Base-by-base conservation (phyloP, 2,888 invertebrate genomes). In the Darwinula stevensoni region DNA sequence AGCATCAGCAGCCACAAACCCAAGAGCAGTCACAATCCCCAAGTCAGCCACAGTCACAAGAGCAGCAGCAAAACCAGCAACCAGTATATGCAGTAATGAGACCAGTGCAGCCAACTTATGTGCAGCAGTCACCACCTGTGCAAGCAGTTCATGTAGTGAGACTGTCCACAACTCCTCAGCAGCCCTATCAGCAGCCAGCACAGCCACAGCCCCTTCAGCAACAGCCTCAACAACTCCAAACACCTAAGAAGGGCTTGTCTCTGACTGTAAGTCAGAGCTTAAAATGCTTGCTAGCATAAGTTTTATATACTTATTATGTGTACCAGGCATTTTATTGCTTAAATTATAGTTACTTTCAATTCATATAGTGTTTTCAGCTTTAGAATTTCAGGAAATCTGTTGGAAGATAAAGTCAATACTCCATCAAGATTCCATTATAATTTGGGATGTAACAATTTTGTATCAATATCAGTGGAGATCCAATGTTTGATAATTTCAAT, bases 211-310 rank as follows among this genome's bases (percentile, higher is more conserved):
- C 22, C 9, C 22, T n/a, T 22, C 9, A 6, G 6, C 22, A 22
- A n/a, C 22, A 22, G n/a, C 6, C 17, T 14, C 36, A 29, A 14
- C 22, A 15, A 15, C 33, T 22, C 12, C 33, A 15, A 29, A 30
- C 28, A 22, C 36, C 40, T n/a, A 49, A 47, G 35, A 49, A 47
- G 35, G 46, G 45, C 14, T 41, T 52, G 4, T 50, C 49, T 12
- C 42, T 51, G 3, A 51, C 49, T 16, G 51, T 52, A 39, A 44
- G 47, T 38, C 22, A 27, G 9, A 4, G 16, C 22, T 14, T 29
- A 4, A 30, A 3, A 18, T 13, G n/a, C 9, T 33, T 17, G 12
- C 16, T 34, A 2, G 6, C 9, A 6, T n/a, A 6, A 22, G 9
- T 22, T 22, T 9, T n/a, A n/a, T n/a, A n/a, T n/a, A n/a, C n/a